Conservation (phyloP, 2,888 invertebrate genomes). For the Hypsopygia costalis region DNA sequence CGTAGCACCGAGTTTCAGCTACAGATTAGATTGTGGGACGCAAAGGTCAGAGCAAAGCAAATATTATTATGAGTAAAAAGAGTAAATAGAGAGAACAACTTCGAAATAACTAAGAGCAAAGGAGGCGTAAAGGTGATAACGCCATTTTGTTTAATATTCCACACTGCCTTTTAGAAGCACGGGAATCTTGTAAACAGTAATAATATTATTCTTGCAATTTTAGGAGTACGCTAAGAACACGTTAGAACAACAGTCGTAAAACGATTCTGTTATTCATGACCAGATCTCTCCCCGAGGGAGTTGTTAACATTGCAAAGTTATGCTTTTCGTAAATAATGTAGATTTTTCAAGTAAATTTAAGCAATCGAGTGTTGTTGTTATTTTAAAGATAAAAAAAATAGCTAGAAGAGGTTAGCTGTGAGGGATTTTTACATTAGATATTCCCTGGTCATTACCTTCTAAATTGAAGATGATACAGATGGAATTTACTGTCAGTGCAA, state of each 20-base stretch:
- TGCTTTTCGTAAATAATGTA: too few species aligned
- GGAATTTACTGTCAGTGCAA: too few species aligned
- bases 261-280: slow-evolving; percentile 8
- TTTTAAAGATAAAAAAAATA: too few species aligned
- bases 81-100: slow-evolving; percentile 2
- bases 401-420: too few species aligned
- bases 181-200: slow-evolving; percentile 1
- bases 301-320: too few species aligned
- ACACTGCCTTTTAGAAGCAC: background rate
- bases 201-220: slow-evolving; percentile 8
- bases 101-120: background rate
- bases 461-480: too few species aligned
- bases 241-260: slow-evolving; percentile 1
- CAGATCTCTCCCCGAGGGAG: background rate
- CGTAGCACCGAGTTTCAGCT: background rate
- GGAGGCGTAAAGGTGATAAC: slow-evolving; percentile 3
- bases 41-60: slow-evolving; percentile 3
- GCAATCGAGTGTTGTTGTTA: too few species aligned
- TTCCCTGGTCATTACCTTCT: too few species aligned
- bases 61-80: background rate
- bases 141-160: slow-evolving; percentile 4
- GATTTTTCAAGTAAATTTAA: too few species aligned
- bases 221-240: slow-evolving; percentile 3
- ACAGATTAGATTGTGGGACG: background rate
- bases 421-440: too few species aligned